phyloP scores from a whole-genome alignment of 2,113 vertebrate species.

The Ctenodactylus gundi region DNA sequence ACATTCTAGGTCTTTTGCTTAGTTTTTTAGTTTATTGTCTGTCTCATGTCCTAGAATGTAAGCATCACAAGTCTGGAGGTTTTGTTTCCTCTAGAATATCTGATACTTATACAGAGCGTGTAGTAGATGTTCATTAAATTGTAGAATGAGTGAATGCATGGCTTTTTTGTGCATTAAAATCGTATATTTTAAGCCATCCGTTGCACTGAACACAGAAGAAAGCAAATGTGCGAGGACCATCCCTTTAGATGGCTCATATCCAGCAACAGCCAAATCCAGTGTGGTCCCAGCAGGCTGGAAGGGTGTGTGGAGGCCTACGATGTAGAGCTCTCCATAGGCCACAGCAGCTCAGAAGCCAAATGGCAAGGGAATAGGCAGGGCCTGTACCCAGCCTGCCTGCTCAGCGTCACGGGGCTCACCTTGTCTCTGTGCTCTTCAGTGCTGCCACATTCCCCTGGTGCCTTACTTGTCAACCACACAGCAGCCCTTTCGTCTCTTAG shows the following conservation, averaged over 20 bases:
- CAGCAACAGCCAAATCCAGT: not conserved
- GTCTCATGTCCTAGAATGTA: not conserved
- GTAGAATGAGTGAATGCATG: not conserved
- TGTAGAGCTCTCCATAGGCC: not conserved
- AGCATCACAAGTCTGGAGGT: not conserved
- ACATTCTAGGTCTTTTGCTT: not conserved
- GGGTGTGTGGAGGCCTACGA: not conserved
- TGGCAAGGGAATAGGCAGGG: too few species aligned
- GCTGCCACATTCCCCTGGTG: not conserved
- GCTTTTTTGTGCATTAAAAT: not conserved
- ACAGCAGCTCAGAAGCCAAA: not conserved
- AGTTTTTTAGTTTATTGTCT: not conserved
- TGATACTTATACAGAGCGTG: not conserved
- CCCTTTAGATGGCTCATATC: not conserved
- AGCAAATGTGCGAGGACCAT: not conserved
- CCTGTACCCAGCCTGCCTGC: too few species aligned
- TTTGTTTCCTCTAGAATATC: not conserved
- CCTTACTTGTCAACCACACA: too few species aligned
- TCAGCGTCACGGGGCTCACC: not conserved
- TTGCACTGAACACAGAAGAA: too few species aligned
- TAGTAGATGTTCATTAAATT: not conserved
- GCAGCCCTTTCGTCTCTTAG: not conserved
- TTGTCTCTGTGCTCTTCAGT: not conserved
- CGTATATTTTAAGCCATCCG: not conserved
- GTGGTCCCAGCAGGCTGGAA: too few species aligned